phyloP scores from a whole-genome alignment of 2,888 invertebrate genomes.

The Embidobia sp. region DNA sequence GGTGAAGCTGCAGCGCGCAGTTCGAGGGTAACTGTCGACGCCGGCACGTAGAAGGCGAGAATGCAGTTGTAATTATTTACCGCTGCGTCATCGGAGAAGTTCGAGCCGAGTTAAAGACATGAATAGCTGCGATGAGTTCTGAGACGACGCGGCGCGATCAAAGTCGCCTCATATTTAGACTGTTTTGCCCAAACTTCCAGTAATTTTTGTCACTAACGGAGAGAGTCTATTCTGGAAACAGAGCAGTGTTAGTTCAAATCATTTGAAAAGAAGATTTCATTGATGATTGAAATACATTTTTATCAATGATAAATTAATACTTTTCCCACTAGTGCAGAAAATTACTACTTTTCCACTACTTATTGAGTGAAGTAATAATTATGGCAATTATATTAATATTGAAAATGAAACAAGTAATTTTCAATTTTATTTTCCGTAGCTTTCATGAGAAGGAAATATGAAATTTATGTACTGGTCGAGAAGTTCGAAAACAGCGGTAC shows the following conservation, averaged over 20 bases:
- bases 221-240: too few relatives aligned
- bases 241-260: too few relatives aligned
- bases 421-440: too few relatives aligned
- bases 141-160: constrained; percentile 49
- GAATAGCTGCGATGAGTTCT: constrained; percentile 49
- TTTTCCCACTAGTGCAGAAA: too few relatives aligned
- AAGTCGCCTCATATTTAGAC: neutral
- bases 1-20: constrained; percentile 64
- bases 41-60: constrained; percentile 51
- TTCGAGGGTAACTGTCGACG: constrained; percentile 47
- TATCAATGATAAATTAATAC: too few relatives aligned
- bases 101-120: constrained; percentile 49
- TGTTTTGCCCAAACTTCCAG: too few relatives aligned
- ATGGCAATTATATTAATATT: neutral
- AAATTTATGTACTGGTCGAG: neutral
- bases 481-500: neutral
- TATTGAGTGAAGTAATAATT: too few relatives aligned
- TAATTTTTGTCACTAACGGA: too few relatives aligned
- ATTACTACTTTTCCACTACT: too few relatives aligned
- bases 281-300: too few relatives aligned
- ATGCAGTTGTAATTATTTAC: constrained; percentile 68
- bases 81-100: constrained; percentile 61
- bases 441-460: too few relatives aligned
- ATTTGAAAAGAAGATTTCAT: too few relatives aligned
- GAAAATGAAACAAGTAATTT: neutral